Conservation (phyloP, 2,888 invertebrate genomes). For the Euphydryas editha region DNA sequence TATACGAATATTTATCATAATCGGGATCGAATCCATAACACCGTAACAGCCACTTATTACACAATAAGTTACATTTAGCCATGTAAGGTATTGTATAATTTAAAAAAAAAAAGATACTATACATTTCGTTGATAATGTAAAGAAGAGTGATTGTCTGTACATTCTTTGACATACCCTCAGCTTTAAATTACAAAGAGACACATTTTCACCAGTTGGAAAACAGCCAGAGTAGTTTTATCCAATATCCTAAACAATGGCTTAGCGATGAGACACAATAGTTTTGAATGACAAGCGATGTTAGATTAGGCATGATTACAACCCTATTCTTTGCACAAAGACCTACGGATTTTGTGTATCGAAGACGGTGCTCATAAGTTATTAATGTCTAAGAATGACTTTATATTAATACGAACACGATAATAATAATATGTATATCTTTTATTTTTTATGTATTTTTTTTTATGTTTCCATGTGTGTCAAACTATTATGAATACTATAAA, state of each 20-base stretch:
- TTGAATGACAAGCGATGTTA: constrained; percentile 77
- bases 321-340: constrained; percentile 38
- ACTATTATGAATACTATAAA: no score
- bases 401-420: no score
- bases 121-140: constrained; percentile 6
- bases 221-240: constrained; percentile 77
- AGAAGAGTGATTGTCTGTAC: constrained; percentile 24
- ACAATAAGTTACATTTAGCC: no score
- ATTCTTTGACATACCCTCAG: constrained; percentile 34
- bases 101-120: background rate
- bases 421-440: no score
- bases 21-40: no score
- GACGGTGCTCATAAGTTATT: constrained; percentile 6
- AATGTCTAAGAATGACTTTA: background rate
- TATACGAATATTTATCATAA: no score
- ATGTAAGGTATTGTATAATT: background rate
- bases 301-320: constrained; percentile 73
- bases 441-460: no score
- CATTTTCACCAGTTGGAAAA: constrained; percentile 63
- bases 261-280: constrained; percentile 75
- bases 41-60: no score
- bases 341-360: constrained; percentile 28
- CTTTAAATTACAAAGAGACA: constrained; percentile 44
- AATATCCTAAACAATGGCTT: constrained; percentile 73
- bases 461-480: no score